Conservation (phyloP, 2,113 vertebrate species). For the Ictidomys tridecemlineatus region DNA sequence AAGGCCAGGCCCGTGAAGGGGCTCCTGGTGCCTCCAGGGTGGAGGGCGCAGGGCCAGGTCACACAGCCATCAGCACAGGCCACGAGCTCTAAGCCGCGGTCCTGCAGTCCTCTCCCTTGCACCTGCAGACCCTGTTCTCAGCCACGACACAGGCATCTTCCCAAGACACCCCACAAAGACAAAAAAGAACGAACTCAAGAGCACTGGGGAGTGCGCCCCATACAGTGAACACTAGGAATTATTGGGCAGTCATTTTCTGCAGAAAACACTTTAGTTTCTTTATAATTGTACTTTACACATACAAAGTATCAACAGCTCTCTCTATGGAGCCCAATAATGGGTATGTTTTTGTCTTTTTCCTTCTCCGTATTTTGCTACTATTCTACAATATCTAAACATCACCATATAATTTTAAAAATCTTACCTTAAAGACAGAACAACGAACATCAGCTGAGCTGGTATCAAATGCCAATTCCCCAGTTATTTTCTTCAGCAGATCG, state of each 20-base stretch:
- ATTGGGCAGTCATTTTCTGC: neutral
- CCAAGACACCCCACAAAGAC: neutral
- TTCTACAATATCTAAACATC: neutral
- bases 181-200: neutral
- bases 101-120: no score
- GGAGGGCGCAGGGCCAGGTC: neutral
- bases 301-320: neutral
- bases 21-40: neutral
- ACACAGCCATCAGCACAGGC: neutral
- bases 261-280: neutral
- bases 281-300: neutral
- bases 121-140: neutral
- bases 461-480: slow-evolving; percentile 91
- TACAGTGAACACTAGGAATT: neutral
- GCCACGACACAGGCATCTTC: neutral
- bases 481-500: slow-evolving; percentile 94
- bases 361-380: slow-evolving; percentile 25
- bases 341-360: neutral
- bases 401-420: neutral
- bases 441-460: slow-evolving; percentile 94
- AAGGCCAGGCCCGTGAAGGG: neutral
- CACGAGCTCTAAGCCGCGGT: neutral
- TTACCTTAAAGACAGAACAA: slow-evolving; percentile 96
- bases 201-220: no score
- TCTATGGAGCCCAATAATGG: neutral